These are phyloP conservation scores for Ondatra zibethicus DNA, from an alignment of 2,113 vertebrate species.

Conservation along the genomic window DNA sequence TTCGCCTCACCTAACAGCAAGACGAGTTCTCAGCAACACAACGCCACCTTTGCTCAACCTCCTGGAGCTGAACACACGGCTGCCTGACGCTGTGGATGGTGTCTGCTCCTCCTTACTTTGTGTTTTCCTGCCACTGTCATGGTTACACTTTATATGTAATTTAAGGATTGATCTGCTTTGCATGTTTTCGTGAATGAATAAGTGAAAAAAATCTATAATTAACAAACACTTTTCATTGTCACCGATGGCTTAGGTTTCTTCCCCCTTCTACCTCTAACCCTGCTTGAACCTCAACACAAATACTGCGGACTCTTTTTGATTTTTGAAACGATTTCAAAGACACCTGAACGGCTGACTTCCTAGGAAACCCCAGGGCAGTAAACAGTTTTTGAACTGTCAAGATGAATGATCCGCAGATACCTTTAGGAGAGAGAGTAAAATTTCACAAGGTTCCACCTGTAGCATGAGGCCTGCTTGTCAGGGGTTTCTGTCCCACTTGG, in stretches of 20 bases:
- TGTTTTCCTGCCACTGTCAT: background rate
- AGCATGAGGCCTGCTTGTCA: too few relatives aligned
- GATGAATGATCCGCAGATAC: conserved; percentile 39
- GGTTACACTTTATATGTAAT: background rate
- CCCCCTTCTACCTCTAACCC: background rate
- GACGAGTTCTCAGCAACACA: background rate
- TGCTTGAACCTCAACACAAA: background rate
- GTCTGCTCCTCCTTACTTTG: background rate
- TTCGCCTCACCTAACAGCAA: background rate
- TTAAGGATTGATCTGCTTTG: background rate
- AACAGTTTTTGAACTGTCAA: conserved; percentile 53
- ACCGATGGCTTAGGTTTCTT: background rate
- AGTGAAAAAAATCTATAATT: background rate
- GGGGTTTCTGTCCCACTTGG: too few relatives aligned
- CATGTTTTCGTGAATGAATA: conserved; percentile 10
- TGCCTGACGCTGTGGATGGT: background rate
- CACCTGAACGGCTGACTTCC: conserved; percentile 16
- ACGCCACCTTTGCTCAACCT: background rate
- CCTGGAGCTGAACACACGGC: background rate
- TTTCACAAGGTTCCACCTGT: background rate
- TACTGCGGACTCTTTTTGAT: conserved; percentile 5
- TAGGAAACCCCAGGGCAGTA: conserved; percentile 24
- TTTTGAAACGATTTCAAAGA: conserved; percentile 54
- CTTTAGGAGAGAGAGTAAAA: background rate
- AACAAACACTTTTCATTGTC: conserved; percentile 20